Evolutionary conservation across 1,140 invertebrate genomes (phyloP).

Genomic region (Macrostomum lignano): DNA sequence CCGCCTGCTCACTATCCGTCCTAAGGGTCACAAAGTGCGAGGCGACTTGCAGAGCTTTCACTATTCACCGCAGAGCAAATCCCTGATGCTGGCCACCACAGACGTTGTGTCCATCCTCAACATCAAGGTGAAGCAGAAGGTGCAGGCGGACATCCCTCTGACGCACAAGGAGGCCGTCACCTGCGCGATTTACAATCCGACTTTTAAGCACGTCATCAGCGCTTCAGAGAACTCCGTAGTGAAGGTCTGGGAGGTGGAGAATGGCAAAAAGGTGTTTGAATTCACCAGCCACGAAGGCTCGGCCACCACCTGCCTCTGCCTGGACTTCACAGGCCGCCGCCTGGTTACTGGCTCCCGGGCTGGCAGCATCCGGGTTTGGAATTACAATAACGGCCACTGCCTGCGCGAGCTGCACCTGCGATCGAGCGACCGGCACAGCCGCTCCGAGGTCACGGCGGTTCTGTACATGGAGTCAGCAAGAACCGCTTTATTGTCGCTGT

Average conservation of each 20-base stretch:
- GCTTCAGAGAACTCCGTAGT: constrained; percentile 21
- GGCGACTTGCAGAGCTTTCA: constrained; percentile 23
- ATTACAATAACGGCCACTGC: constrained; percentile 29
- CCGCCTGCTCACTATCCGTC: constrained; percentile 20
- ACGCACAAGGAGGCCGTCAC: constrained; percentile 26
- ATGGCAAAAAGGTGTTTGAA: constrained; percentile 23
- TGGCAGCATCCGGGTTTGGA: constrained; percentile 25
- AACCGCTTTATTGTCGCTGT: constrained; percentile 26
- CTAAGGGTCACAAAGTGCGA: constrained; percentile 24
- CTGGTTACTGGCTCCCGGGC: constrained; percentile 25
- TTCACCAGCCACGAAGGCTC: constrained; percentile 22
- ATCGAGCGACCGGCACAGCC: background rate
- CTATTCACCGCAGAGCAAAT: too few species aligned
- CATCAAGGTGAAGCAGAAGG: constrained; percentile 14
- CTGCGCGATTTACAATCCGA: constrained; percentile 19
- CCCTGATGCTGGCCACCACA: too few species aligned
- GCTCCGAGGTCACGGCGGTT: constrained; percentile 18
- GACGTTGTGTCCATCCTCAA: too few species aligned
- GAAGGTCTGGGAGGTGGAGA: constrained; percentile 27
- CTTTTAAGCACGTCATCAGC: constrained; percentile 25
- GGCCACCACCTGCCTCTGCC: constrained; percentile 24
- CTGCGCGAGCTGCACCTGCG: constrained; percentile 9
- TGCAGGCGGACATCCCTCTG: constrained; percentile 20
- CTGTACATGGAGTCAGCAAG: constrained; percentile 25
- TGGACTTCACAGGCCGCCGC: constrained; percentile 21